Conservation (phyloP, 2,797 vertebrate species). For the Chanos chanos region DNA sequence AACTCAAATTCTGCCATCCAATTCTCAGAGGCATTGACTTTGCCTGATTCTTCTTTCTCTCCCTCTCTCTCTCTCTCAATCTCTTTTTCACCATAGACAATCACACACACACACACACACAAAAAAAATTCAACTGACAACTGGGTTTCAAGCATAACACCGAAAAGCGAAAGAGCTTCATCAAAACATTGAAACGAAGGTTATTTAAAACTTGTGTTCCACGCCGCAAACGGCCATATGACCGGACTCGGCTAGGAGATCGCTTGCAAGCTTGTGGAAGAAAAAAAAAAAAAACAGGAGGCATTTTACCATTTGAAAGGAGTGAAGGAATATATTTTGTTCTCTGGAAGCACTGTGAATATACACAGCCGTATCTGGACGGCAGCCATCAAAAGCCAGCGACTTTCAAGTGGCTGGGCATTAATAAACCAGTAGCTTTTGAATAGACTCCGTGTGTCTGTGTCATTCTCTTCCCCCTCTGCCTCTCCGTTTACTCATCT, state of each 20-base stretch:
- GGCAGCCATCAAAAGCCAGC: slow-evolving; percentile 48
- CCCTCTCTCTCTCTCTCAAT: slow-evolving; percentile 49
- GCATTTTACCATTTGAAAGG: slow-evolving; percentile 45
- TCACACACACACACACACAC: slow-evolving; percentile 58
- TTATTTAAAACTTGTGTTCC: slow-evolving; percentile 54
- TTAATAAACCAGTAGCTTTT: slow-evolving; percentile 67
- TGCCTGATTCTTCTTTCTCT: slow-evolving; percentile 32
- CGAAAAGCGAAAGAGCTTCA: slow-evolving; percentile 50
- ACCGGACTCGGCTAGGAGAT: slow-evolving; percentile 37
- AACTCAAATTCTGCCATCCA: slow-evolving; percentile 58
- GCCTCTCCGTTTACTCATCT: slow-evolving; percentile 41
- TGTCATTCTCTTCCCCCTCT: slow-evolving; percentile 48
- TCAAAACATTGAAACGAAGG: slow-evolving; percentile 62
- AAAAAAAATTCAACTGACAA: slow-evolving; percentile 53
- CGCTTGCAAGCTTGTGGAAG: slow-evolving; percentile 38
- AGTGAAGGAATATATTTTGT: slow-evolving; percentile 35
- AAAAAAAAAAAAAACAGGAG: slow-evolving; percentile 48
- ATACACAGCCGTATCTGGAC: slow-evolving; percentile 38
- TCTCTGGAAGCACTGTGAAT: slow-evolving; percentile 46
- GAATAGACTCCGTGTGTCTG: slow-evolving; percentile 50
- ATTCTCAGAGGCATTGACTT: slow-evolving; percentile 57
- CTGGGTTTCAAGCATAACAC: slow-evolving; percentile 51
- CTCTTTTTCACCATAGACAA: slow-evolving; percentile 48
- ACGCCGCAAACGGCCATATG: slow-evolving; percentile 42
- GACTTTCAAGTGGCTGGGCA: slow-evolving; percentile 60